Conservation (phyloP, 2,113 vertebrate species). For the Mormyrus lacerda region DNA sequence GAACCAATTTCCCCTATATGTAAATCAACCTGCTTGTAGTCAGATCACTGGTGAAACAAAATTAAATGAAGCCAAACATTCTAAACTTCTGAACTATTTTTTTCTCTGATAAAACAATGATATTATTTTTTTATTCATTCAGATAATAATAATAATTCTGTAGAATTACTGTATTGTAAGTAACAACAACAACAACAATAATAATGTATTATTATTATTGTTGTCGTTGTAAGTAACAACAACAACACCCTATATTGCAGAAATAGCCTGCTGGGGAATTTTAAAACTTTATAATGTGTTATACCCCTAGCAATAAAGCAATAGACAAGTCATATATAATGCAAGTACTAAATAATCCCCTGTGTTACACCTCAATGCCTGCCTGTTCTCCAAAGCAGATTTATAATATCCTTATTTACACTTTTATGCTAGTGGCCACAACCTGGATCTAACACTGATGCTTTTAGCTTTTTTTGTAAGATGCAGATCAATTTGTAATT, state of each 20-base stretch:
- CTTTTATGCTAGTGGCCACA: background rate
- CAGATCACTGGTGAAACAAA: slow-evolving; percentile 40
- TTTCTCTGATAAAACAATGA: slow-evolving; percentile 45
- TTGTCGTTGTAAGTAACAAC: background rate
- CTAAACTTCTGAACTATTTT: slow-evolving; percentile 60
- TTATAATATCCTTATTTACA: slow-evolving; percentile 58
- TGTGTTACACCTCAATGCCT: slow-evolving; percentile 54
- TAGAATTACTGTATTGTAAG: too few species aligned
- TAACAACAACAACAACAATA: background rate
- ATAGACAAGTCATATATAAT: slow-evolving; percentile 59
- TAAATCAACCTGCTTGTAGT: slow-evolving; percentile 35
- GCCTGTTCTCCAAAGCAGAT: slow-evolving; percentile 58
- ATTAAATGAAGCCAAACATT: slow-evolving; percentile 64
- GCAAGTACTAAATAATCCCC: slow-evolving; percentile 64
- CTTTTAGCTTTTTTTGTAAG: background rate
- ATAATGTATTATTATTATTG: background rate
- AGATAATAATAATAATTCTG: background rate
- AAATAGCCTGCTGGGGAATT: slow-evolving; percentile 27
- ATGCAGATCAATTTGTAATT: slow-evolving; percentile 10
- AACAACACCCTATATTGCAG: background rate
- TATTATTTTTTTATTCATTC: background rate
- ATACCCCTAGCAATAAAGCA: slow-evolving; percentile 55
- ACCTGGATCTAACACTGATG: background rate
- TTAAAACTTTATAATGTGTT: slow-evolving; percentile 51
- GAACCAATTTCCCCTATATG: background rate